A percentile compares a stretch with the other conserved stretches of the same genome.
These are phyloP conservation scores for Heptranchias perlo DNA, from an alignment of 2,113 vertebrate genomes.

Conservation along the genomic window DNA sequence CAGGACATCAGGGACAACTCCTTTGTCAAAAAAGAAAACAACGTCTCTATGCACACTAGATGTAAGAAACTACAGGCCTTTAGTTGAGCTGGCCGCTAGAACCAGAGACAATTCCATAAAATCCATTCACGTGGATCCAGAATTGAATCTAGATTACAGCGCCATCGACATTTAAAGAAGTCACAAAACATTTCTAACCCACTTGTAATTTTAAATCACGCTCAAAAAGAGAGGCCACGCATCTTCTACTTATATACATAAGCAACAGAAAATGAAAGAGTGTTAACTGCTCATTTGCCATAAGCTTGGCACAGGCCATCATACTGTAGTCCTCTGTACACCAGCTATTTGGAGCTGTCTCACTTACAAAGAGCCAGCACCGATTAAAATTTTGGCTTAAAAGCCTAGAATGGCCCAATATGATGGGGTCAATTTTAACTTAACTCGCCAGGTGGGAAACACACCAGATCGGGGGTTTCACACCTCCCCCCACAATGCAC, in stretches of 20 bases:
- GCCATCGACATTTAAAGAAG: not conserved
- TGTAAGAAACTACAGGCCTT: not conserved
- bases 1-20: no score
- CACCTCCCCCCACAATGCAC: not conserved
- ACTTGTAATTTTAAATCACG: constrained; percentile 4
- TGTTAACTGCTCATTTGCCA: not conserved
- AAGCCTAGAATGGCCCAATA: not conserved
- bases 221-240: not conserved
- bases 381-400: not conserved
- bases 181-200: not conserved
- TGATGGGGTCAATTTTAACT: not conserved
- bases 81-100: not conserved
- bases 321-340: not conserved
- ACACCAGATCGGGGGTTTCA: not conserved
- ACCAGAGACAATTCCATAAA: not conserved
- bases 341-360: not conserved
- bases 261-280: not conserved
- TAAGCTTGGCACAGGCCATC: not conserved
- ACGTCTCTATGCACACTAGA: not conserved
- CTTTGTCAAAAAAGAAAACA: not conserved
- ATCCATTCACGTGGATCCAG: not conserved
- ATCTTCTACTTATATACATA: not conserved
- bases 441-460: not conserved
- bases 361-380: no score
- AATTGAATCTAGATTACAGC: no score